Evolutionary conservation across 2,888 invertebrate species (phyloP).

Genomic region (Drosophila multiciliata): DNA sequence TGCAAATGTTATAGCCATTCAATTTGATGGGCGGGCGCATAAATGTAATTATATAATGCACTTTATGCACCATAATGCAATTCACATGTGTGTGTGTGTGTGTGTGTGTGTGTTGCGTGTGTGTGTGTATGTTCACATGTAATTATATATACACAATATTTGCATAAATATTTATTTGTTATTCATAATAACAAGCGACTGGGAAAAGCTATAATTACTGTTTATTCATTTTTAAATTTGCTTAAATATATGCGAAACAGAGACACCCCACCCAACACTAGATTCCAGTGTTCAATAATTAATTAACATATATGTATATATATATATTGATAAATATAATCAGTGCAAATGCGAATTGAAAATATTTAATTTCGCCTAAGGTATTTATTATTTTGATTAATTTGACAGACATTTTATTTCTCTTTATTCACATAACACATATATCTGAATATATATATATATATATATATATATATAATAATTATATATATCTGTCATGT

Average conservation of each 20-base stretch:
- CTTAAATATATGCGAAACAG: conserved; percentile 8
- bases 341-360: background rate
- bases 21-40: conserved; percentile 64
- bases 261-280: background rate
- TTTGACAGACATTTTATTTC: background rate
- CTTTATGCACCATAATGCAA: conserved; percentile 44
- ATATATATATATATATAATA: too few species aligned
- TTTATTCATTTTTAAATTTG: conserved; percentile 28
- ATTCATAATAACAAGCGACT: conserved; percentile 25
- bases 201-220: background rate
- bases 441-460: too few species aligned
- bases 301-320: background rate
- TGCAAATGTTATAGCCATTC: conserved; percentile 73
- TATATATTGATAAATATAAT: background rate
- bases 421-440: background rate
- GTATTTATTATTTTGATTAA: background rate
- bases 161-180: conserved; percentile 27
- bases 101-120: conserved; percentile 1
- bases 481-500: too few species aligned
- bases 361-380: background rate
- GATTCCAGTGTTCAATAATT: background rate
- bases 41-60: conserved; percentile 75
- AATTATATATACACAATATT: conserved; percentile 12
- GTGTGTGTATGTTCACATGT: background rate
- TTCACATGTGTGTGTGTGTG: conserved; percentile 8